Evolutionary conservation across 2,797 vertebrate species (phyloP), one percentile per base, ranked within the genome.

Genomic region (Urophycis tenuis): DNA sequence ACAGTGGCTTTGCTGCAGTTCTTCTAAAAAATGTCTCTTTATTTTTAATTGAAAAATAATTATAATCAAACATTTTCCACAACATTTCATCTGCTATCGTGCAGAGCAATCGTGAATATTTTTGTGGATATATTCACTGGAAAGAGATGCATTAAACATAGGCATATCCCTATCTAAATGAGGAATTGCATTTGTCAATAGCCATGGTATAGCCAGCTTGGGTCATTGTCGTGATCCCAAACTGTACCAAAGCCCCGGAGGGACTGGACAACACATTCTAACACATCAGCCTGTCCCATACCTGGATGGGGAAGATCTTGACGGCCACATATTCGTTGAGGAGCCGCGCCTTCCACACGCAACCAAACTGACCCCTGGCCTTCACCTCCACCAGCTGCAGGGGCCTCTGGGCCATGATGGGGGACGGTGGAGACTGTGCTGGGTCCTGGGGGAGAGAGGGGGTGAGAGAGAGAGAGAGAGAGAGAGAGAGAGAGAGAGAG

Each of bases 251-350:
- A 41, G 14, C 15, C 39, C 39, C 15, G 39, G 12, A 41, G 39
- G 39, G 39, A 41, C 39, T 2, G 14, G 39, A 11, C 15, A 19
- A 49, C 3, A 49, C 25, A 60, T 2, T 60, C 1, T 7, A 10
- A 60, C 25, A 9, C 25, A n/a, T 60, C 22, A 25, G 60, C 60
- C n/a, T 64, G n/a, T 8, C 49, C 53, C 2, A 22, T 90, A 99
- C 97, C 97, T 98, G 97, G 78, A 98, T 93, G 2, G 97, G 96
- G 91, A 99, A 99, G 93, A 99, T 96, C 92, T 99, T 99, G 14
- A 99, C 97, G 0, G 97, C 97, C 77, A 99, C 96, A 0, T 95
- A 95, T 12, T 98, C 96, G 3, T 92, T 96, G 31, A 99, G 94
- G 49, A 99, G 94, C 84, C 98, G 96, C 19, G 97, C 97, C 90